Base-by-base conservation (phyloP, 2,797 vertebrate genomes). In the Delichon dasypus region DNA sequence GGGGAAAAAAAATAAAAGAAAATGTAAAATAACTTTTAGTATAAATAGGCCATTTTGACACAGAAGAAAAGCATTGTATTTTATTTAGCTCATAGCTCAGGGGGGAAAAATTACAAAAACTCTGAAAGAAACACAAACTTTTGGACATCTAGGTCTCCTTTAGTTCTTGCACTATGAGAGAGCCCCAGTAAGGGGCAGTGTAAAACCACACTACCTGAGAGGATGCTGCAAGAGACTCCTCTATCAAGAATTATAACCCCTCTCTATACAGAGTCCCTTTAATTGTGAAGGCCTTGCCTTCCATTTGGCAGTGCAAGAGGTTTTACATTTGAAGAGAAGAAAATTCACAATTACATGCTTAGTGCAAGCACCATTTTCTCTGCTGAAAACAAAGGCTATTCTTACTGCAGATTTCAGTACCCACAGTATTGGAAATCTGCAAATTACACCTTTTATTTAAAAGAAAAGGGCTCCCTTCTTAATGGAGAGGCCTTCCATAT, bases 151-250 rank as follows among this genome's bases (percentile, higher is more conserved):
- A 40, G 9, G 61, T 25, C 34, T 84, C 80, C 55, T 82, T 61
- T 32, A 65, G 25, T 51, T 96, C 78, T 81, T 94, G 94, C 74
- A 93, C 48, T 95, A 70, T 0, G 32, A 66, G 9, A 60, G 15
- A 30, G 8, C 8, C 77, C 95, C 94, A 94, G 96, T 90, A 89
- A 95, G 95, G 93, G 95, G 94, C 96, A 95, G 76, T 91, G 74
- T 90, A 75, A 88, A 96, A 85, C 91, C 93, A 80, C 38, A 29
- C 34, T 80, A 32, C 42, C 70, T 80, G 53, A 51, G 21, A 83
- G 34, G 38, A 76, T 30, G 15, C 57, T 74, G 48, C 78, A 76
- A 64, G 74, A 92, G 30, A 22, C 11, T 50, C 34, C 5, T 0
- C 36, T 25, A 48, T 45, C 19, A 86, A 45, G 51, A 73, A 66